Evolutionary conservation across 2,797 vertebrate species (phyloP).

Genomic region (Centroberyx gerrardi): DNA sequence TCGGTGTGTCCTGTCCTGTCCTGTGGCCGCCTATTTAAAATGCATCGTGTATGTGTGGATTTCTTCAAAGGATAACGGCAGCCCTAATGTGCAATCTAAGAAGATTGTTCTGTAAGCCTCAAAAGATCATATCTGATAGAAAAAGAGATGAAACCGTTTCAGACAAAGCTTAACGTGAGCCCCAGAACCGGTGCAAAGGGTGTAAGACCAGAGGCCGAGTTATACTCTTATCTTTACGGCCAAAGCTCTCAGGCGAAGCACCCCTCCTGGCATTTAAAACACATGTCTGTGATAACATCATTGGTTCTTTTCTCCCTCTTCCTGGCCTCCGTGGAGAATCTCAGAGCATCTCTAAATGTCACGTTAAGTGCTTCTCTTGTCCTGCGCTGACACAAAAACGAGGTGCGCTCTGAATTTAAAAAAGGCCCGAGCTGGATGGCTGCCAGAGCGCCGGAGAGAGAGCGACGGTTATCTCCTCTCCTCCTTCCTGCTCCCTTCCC

Average conservation of each 20-base stretch:
- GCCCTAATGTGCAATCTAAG: constrained; percentile 75
- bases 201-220: constrained; percentile 61
- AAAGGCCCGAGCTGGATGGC: constrained; percentile 56
- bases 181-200: constrained; percentile 57
- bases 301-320: constrained; percentile 65
- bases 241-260: constrained; percentile 62
- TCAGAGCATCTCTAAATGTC: constrained; percentile 82
- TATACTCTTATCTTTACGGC: constrained; percentile 72
- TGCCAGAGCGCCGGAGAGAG: constrained; percentile 63
- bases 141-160: constrained; percentile 73
- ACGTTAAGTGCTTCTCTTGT: constrained; percentile 84
- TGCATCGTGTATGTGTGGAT: constrained; percentile 65
- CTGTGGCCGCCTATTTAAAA: constrained; percentile 69
- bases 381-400: constrained; percentile 72
- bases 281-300: constrained; percentile 79
- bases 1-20: constrained; percentile 44
- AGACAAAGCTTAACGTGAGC: constrained; percentile 72
- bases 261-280: constrained; percentile 81
- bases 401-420: constrained; percentile 73
- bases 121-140: constrained; percentile 74
- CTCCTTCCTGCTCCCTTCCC: constrained; percentile 38
- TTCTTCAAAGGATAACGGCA: constrained; percentile 69
- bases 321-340: constrained; percentile 72
- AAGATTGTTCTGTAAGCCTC: constrained; percentile 79
- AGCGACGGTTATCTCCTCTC: constrained; percentile 46